Percentiles rank a stretch among this genome's conserved stretches.
Evolutionary conservation across 1,140 invertebrate genomes (phyloP).

Genomic region (Adoxophyes honmai): DNA sequence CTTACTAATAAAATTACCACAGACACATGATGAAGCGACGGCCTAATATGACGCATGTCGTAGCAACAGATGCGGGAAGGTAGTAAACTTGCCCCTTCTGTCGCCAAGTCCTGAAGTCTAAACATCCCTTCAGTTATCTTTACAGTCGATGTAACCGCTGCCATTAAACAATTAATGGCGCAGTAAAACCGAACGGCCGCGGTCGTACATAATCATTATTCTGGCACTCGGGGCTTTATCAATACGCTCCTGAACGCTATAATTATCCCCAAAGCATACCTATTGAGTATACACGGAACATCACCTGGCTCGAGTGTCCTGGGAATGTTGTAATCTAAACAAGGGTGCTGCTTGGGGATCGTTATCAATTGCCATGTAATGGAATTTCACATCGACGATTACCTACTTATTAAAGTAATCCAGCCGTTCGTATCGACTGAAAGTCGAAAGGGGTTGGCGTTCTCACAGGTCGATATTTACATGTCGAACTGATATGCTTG

Average conservation of each 20-base stretch:
- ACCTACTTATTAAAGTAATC: background rate
- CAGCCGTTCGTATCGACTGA: constrained; percentile 15
- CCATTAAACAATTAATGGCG: constrained; percentile 68
- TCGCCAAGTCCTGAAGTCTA: constrained; percentile 33
- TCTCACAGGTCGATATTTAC: constrained; percentile 25
- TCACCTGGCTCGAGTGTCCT: constrained; percentile 38
- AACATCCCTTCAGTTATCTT: constrained; percentile 66
- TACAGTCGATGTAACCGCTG: constrained; percentile 55
- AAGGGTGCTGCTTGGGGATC: constrained; percentile 17
- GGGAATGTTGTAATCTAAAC: constrained; percentile 32
- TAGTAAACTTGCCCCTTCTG: constrained; percentile 14
- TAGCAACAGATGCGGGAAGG: background rate
- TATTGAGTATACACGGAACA: constrained; percentile 3
- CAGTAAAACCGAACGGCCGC: constrained; percentile 55
- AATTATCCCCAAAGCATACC: background rate
- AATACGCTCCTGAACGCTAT: background rate
- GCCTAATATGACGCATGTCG: background rate
- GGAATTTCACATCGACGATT: constrained; percentile 7
- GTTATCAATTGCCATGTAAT: constrained; percentile 4
- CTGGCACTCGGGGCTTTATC: constrained; percentile 49
- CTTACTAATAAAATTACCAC: too few species aligned
- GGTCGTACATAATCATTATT: constrained; percentile 40
- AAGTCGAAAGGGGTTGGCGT: constrained; percentile 20
- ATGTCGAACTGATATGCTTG: background rate
- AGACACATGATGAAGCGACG: too few species aligned